These are phyloP conservation scores for Meloidogyne hapla DNA, from an alignment of 1,140 invertebrate genomes.

Conservation along the genomic window DNA sequence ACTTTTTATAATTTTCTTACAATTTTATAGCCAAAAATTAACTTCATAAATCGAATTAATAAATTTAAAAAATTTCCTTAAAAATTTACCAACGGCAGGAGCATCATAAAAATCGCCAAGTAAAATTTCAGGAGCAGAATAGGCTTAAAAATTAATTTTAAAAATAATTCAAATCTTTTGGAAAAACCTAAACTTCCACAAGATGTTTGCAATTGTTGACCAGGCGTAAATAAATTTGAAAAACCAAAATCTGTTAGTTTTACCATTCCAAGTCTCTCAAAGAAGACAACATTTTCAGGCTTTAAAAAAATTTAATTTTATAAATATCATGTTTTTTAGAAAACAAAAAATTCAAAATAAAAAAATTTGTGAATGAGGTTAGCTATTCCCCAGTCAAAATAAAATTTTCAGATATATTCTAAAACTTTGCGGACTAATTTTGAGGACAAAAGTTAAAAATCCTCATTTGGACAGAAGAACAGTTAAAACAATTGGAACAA, in stretches of 20 bases:
- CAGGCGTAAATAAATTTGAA: conserved; percentile 85
- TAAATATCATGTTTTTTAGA: too few relatives aligned
- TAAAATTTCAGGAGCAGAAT: conserved; percentile 97
- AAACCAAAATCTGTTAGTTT: conserved; percentile 99
- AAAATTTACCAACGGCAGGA: conserved; percentile 64
- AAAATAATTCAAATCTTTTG: not conserved
- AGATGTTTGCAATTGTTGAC: conserved; percentile 91
- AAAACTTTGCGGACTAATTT: not conserved
- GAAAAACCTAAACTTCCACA: conserved; percentile 82
- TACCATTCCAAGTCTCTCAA: conserved; percentile 91
- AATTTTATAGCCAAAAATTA: not conserved
- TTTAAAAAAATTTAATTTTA: conserved; percentile 71
- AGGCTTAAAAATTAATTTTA: conserved; percentile 69
- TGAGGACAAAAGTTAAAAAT: not conserved
- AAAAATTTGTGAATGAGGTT: too few relatives aligned
- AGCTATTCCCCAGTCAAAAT: too few relatives aligned
- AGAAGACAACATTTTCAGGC: conserved; percentile 98
- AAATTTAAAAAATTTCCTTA: conserved; percentile 1
- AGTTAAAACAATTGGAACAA: too few relatives aligned
- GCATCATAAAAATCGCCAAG: conserved; percentile 77
- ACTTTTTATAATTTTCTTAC: too few relatives aligned
- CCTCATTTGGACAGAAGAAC: too few relatives aligned
- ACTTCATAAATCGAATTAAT: not conserved
- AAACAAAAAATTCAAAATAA: too few relatives aligned
- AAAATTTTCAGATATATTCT: too few relatives aligned